phyloP scores from a whole-genome alignment of 1,140 invertebrate species.

The Protaetia brevitarsis region DNA sequence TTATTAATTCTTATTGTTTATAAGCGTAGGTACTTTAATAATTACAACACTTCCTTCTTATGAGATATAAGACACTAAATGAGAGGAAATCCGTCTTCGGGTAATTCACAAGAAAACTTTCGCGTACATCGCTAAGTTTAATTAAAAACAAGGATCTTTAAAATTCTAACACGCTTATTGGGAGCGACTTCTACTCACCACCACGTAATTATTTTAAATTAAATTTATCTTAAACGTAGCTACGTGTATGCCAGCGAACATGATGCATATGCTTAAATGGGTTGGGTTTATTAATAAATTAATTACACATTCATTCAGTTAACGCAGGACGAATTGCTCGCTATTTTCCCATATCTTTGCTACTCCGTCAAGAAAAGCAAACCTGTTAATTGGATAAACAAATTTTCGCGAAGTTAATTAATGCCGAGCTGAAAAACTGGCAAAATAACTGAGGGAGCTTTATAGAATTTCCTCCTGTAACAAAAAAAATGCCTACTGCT shows the following conservation, averaged over 20 bases:
- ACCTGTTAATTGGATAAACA: not conserved
- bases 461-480: not conserved
- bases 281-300: not conserved
- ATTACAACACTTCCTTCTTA: no score
- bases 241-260: not conserved
- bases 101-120: not conserved
- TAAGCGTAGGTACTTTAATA: no score
- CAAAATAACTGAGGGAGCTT: not conserved
- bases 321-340: not conserved
- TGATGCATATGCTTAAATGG: not conserved
- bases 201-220: conserved; percentile 7
- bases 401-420: not conserved
- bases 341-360: not conserved
- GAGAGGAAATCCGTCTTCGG: not conserved
- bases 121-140: not conserved
- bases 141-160: conserved; percentile 16
- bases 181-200: not conserved
- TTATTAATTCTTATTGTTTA: no score
- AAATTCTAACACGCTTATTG: conserved; percentile 8
- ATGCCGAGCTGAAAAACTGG: not conserved
- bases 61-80: no score
- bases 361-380: not conserved
- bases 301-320: not conserved
- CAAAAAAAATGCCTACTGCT: no score
- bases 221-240: conserved; percentile 14